Percentiles rank a stretch among this genome's conserved stretches.
Evolutionary conservation across 2,888 invertebrate genomes (phyloP).

Genomic region (Athalia rosae): DNA sequence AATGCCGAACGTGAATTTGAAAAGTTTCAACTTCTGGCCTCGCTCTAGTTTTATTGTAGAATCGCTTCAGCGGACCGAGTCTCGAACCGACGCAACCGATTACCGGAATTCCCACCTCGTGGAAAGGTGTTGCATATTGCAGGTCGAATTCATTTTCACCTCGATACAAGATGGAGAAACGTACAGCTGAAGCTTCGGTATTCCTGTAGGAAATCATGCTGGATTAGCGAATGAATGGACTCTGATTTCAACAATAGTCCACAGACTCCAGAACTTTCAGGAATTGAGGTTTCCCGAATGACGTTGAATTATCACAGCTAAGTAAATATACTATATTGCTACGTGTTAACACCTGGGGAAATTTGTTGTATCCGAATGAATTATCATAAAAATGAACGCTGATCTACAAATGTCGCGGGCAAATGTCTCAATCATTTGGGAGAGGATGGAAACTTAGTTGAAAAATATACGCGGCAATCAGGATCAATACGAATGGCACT

Average conservation of each 20-base stretch:
- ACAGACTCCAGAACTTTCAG: background rate
- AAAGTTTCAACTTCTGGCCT: constrained; percentile 41
- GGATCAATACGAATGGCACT: too few species aligned
- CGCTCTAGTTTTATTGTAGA: constrained; percentile 6
- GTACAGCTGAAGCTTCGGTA: background rate
- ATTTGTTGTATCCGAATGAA: background rate
- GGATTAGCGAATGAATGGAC: constrained; percentile 35
- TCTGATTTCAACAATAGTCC: constrained; percentile 35
- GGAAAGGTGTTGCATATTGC: constrained; percentile 29
- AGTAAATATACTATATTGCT: constrained; percentile 6
- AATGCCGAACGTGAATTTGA: constrained; percentile 41
- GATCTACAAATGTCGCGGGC: background rate
- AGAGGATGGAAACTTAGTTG: too few species aligned
- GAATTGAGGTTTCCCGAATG: constrained; percentile 4
- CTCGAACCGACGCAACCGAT: constrained; percentile 28
- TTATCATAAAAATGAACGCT: background rate
- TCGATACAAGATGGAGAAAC: background rate
- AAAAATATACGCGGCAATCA: too few species aligned
- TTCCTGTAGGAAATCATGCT: constrained; percentile 23
- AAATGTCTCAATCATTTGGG: background rate
- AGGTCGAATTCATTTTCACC: constrained; percentile 26
- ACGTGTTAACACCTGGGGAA: constrained; percentile 3
- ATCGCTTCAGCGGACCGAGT: constrained; percentile 27
- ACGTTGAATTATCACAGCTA: background rate
- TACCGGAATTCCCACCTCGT: constrained; percentile 24